A percentile compares a stretch with the other conserved stretches of the same genome.
phyloP scores from a whole-genome alignment of 1,140 invertebrate genomes.

The Heliconius eleuchia region DNA sequence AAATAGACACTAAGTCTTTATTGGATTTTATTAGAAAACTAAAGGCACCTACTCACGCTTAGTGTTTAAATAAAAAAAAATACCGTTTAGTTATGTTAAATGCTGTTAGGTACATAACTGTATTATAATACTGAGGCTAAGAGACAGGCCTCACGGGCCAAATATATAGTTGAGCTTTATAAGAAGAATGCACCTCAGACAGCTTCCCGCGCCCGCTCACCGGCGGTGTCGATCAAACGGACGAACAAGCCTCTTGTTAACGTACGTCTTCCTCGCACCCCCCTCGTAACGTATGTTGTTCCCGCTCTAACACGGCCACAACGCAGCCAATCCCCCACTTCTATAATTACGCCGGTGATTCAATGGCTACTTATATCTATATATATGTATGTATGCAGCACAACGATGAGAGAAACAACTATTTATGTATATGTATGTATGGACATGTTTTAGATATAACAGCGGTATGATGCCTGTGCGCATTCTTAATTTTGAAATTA shows the following conservation, averaged over 20 bases:
- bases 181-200: constrained; percentile 79
- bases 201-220: constrained; percentile 73
- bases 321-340: constrained; percentile 81
- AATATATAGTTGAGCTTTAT: constrained; percentile 80
- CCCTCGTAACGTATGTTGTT: constrained; percentile 48
- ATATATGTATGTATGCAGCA: constrained; percentile 65
- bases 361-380: constrained; percentile 80
- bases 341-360: constrained; percentile 81
- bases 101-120: constrained; percentile 60
- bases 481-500: constrained; percentile 30
- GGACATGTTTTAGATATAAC: constrained; percentile 66
- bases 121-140: constrained; percentile 38
- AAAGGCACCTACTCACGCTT: background rate
- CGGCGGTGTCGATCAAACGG: constrained; percentile 80
- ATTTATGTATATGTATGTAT: constrained; percentile 61
- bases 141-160: constrained; percentile 53
- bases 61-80: background rate
- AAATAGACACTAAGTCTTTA: background rate
- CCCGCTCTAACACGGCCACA: constrained; percentile 63
- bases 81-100: constrained; percentile 22
- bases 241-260: constrained; percentile 79
- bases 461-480: constrained; percentile 50
- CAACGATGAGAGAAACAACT: constrained; percentile 73
- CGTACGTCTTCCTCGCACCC: constrained; percentile 61
- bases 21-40: background rate